Conservation (phyloP, 1,140 invertebrate species). For the Cardiocondyla obscurior region DNA sequence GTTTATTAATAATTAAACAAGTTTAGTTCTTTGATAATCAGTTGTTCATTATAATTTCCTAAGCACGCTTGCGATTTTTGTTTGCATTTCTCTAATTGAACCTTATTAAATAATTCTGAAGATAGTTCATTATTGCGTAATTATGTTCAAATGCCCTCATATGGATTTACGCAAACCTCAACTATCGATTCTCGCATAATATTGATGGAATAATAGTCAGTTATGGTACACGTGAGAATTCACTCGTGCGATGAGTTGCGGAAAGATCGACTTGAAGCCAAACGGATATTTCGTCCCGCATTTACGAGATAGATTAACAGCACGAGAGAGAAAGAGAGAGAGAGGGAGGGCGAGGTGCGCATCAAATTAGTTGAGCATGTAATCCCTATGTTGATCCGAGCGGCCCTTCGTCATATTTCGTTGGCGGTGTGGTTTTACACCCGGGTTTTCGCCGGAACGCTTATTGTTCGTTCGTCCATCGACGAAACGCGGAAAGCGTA, state of each 20-base stretch:
- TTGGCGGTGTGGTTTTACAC: background rate
- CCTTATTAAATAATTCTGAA: background rate
- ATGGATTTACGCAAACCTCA: background rate
- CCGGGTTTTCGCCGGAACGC: background rate
- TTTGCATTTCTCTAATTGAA: background rate
- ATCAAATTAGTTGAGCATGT: conserved; percentile 46
- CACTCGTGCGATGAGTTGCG: background rate
- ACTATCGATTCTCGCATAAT: background rate
- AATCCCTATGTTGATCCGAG: conserved; percentile 28
- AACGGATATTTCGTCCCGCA: background rate
- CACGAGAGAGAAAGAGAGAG: background rate
- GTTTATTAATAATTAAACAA: background rate
- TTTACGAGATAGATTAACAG: conserved; percentile 29
- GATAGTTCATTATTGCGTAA: background rate
- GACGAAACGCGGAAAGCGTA: background rate
- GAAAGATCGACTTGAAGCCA: conserved; percentile 15
- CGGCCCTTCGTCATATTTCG: conserved; percentile 36
- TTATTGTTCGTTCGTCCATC: conserved; percentile 5
- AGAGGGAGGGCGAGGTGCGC: background rate
- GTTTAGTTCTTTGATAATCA: background rate
- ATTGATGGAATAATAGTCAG: conserved; percentile 40
- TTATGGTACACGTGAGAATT: background rate
- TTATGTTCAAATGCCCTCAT: background rate
- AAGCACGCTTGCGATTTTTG: background rate
- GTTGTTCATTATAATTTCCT: background rate